Evolutionary conservation across 2,888 invertebrate species (phyloP).

Genomic region (Alentia gelatinosa): DNA sequence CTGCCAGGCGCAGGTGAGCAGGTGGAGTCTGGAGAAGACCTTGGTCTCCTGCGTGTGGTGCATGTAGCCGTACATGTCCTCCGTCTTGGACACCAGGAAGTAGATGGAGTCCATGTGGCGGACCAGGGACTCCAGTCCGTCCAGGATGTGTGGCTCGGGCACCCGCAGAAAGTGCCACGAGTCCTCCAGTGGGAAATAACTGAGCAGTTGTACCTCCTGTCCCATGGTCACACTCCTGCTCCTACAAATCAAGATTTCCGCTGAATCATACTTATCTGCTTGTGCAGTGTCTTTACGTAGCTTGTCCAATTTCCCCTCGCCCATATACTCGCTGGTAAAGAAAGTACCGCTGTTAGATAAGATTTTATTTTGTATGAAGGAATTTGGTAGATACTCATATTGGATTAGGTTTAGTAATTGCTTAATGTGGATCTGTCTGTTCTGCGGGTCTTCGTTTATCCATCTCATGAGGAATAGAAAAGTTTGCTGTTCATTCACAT

Average conservation of each 20-base stretch:
- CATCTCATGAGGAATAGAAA: constrained; percentile 32
- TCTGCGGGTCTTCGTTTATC: constrained; percentile 25
- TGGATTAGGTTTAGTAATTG: constrained; percentile 42
- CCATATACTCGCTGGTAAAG: neutral
- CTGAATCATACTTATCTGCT: neutral
- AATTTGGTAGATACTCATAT: constrained; percentile 16
- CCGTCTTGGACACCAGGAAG: constrained; percentile 51
- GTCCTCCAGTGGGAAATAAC: constrained; percentile 56
- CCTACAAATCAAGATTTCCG: constrained; percentile 56
- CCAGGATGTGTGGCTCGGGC: constrained; percentile 38
- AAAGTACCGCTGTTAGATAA: neutral
- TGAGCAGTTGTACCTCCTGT: constrained; percentile 54
- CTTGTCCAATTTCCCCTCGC: neutral
- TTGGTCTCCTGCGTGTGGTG: constrained; percentile 45
- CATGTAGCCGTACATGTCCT: constrained; percentile 58
- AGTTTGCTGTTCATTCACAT: constrained; percentile 52
- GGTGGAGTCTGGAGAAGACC: constrained; percentile 48
- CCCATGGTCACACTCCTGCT: constrained; percentile 52
- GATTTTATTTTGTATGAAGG: constrained; percentile 21
- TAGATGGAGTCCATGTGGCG: constrained; percentile 42
- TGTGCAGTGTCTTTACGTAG: neutral
- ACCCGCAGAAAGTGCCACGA: constrained; percentile 46
- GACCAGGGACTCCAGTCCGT: constrained; percentile 48
- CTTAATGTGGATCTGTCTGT: neutral
- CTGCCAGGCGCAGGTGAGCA: neutral